Conservation (phyloP, 2,113 vertebrate genomes). For the Microtus ochrogaster region DNA sequence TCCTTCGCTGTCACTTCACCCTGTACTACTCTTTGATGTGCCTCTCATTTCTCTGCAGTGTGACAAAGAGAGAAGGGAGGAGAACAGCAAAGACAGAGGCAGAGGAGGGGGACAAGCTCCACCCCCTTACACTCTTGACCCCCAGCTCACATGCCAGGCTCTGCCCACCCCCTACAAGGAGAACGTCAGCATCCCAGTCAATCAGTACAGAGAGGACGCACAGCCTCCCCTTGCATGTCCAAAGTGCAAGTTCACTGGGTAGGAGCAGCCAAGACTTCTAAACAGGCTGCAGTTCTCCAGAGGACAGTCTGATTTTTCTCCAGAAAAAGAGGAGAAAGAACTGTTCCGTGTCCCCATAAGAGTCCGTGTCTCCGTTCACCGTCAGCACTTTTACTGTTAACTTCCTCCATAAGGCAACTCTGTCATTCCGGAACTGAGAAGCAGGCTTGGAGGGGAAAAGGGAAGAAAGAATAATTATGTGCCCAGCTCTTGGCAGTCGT, state of each 20-base stretch:
- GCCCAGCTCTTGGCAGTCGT: constrained; percentile 75
- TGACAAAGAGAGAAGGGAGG: background rate
- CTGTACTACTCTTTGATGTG: background rate
- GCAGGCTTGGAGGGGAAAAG: constrained; percentile 31
- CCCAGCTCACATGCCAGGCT: background rate
- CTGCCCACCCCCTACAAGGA: background rate
- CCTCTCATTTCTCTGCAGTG: background rate
- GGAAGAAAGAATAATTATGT: constrained; percentile 80
- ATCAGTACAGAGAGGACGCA: background rate
- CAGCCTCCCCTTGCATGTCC: background rate
- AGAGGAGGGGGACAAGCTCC: background rate
- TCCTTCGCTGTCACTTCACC: background rate
- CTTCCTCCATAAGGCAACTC: constrained; percentile 80
- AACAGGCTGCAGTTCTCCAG: constrained; percentile 65
- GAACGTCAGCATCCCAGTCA: too few species aligned
- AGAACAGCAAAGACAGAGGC: background rate
- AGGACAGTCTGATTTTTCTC: constrained; percentile 15
- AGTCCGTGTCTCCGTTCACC: constrained; percentile 46
- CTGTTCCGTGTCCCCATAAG: constrained; percentile 15
- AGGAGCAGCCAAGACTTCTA: constrained; percentile 69
- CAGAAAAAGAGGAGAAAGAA: background rate
- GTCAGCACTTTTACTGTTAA: constrained; percentile 83
- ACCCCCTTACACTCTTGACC: background rate
- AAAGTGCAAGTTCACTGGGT: background rate
- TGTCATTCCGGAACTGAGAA: constrained; percentile 74